These are phyloP conservation scores for Fundulus diaphanus DNA, from an alignment of 2,797 vertebrate genomes.

Conservation along the genomic window DNA sequence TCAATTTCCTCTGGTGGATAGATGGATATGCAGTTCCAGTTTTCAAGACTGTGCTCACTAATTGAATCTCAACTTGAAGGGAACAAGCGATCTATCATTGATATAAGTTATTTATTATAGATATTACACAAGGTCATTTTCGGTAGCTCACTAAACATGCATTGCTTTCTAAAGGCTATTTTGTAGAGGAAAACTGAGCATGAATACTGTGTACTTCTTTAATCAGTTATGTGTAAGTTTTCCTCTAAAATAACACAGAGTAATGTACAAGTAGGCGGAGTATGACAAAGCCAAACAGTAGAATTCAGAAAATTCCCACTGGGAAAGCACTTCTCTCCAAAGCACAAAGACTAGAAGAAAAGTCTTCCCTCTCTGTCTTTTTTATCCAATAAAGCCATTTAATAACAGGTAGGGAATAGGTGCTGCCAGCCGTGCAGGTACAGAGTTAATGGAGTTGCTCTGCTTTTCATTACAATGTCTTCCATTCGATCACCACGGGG, in stretches of 20 bases:
- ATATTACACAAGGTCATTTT: background rate
- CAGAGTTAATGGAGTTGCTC: slow-evolving; percentile 54
- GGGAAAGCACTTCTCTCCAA: slow-evolving; percentile 13
- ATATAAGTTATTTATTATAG: slow-evolving; percentile 8
- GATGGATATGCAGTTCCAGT: slow-evolving; percentile 42
- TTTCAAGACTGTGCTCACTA: slow-evolving; percentile 46
- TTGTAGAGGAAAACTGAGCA: slow-evolving; percentile 12
- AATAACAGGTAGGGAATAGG: slow-evolving; percentile 53
- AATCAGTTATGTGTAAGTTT: background rate
- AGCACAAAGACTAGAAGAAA: slow-evolving; percentile 13
- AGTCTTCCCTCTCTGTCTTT: background rate
- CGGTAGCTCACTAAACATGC: slow-evolving; percentile 10
- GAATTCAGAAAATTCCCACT: slow-evolving; percentile 3
- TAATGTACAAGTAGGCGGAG: slow-evolving; percentile 7
- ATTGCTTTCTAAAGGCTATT: background rate
- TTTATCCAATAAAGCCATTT: slow-evolving; percentile 58
- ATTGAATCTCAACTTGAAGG: slow-evolving; percentile 55
- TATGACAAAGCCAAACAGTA: slow-evolving; percentile 8
- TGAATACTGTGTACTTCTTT: slow-evolving; percentile 12
- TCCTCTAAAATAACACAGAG: slow-evolving; percentile 12
- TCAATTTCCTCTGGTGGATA: slow-evolving; percentile 56
- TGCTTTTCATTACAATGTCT: slow-evolving; percentile 60
- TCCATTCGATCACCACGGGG: slow-evolving; percentile 36
- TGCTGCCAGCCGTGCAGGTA: slow-evolving; percentile 51
- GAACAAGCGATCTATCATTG: slow-evolving; percentile 37